These are phyloP conservation scores for Tragopan temminckii DNA, from an alignment of 2,797 vertebrate genomes.

Conservation along the genomic window DNA sequence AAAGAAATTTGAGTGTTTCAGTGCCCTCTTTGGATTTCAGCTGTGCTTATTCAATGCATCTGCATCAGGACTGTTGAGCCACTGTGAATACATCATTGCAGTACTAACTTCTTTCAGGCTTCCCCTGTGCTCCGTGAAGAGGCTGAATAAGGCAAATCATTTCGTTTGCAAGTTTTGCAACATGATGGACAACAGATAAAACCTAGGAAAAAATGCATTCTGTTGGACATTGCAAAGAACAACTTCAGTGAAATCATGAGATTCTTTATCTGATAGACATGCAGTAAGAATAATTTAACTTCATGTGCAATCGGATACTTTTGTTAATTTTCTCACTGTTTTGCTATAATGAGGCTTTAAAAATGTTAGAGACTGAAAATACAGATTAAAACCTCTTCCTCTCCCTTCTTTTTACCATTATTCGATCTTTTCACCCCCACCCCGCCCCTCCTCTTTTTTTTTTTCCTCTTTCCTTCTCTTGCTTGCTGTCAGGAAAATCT, in stretches of 20 bases:
- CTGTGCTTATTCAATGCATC: conserved; percentile 8
- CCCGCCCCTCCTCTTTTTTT: conserved; percentile 74
- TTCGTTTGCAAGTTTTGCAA: not conserved
- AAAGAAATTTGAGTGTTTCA: conserved; percentile 23
- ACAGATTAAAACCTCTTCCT: conserved; percentile 83
- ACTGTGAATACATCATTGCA: conserved; percentile 10
- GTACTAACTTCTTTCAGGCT: not conserved
- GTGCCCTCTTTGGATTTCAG: conserved; percentile 4
- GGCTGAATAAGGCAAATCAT: not conserved
- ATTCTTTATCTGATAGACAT: conserved; percentile 44
- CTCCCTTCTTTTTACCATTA: conserved; percentile 82
- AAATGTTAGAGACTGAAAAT: conserved; percentile 69
- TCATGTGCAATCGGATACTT: conserved; percentile 63
- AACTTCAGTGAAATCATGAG: conserved; percentile 47
- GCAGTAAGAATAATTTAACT: conserved; percentile 50
- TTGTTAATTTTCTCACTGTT: conserved; percentile 65
- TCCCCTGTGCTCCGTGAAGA: not conserved
- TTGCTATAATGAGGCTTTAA: conserved; percentile 73
- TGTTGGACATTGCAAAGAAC: conserved; percentile 4
- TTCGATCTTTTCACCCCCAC: conserved; percentile 72
- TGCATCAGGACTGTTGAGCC: not conserved
- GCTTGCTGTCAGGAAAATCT: conserved; percentile 87
- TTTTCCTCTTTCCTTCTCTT: conserved; percentile 78
- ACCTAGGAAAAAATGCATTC: conserved; percentile 11
- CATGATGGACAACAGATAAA: conserved; percentile 14